These are phyloP conservation scores for Lophotis ruficrista DNA, from an alignment of 2,113 vertebrate genomes.

Conservation along the genomic window DNA sequence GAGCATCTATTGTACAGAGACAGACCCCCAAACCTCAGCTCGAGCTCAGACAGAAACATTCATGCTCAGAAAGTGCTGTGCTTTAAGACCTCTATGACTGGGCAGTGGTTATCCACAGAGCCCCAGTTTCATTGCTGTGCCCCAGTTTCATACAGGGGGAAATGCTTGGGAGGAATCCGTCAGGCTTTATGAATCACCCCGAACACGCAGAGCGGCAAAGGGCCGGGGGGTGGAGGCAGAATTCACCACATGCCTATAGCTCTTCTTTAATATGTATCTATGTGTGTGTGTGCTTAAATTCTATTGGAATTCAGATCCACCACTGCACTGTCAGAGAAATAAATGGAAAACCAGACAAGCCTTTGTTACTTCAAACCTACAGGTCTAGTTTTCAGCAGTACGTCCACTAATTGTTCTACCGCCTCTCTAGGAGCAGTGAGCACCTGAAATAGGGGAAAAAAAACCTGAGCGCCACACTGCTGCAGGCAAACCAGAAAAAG, in stretches of 20 bases:
- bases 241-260: neutral
- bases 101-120: neutral
- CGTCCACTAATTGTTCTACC: neutral
- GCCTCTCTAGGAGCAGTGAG: neutral
- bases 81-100: neutral
- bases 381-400: neutral
- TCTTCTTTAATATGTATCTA: neutral
- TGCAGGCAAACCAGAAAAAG: neutral
- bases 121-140: neutral
- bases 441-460: neutral
- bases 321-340: neutral
- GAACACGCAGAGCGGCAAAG: neutral
- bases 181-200: slow-evolving; percentile 1
- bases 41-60: neutral
- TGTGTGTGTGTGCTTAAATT: neutral
- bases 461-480: neutral
- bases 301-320: neutral
- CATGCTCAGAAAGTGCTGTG: neutral
- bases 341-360: neutral
- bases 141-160: neutral
- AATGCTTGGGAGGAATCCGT: neutral
- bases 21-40: neutral
- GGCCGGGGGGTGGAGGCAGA: neutral
- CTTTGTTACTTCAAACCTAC: neutral
- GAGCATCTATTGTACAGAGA: neutral